phyloP scores from a whole-genome alignment of 2,113 vertebrate species.

The Callipepla squamata region DNA sequence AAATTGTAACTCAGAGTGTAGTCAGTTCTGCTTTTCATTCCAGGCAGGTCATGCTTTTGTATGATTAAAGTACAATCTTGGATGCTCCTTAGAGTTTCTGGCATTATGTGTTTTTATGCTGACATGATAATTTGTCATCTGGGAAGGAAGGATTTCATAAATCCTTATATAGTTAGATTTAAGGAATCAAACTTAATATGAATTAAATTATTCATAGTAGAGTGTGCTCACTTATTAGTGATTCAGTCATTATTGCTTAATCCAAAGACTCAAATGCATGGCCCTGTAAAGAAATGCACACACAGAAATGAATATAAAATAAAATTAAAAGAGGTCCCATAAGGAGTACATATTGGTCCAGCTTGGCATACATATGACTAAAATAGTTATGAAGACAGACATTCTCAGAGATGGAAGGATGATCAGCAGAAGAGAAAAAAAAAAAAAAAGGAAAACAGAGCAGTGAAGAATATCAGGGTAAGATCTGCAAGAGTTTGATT shows the following conservation, averaged over 20 bases:
- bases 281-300: neutral
- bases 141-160: neutral
- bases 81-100: constrained; percentile 16
- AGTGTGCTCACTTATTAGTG: neutral
- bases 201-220: neutral
- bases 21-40: neutral
- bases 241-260: neutral
- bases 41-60: neutral
- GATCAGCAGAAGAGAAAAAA: neutral
- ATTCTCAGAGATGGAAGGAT: neutral
- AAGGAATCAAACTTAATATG: neutral
- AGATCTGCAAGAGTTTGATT: neutral
- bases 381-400: neutral
- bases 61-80: neutral
- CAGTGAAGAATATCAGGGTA: neutral
- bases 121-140: constrained; percentile 18
- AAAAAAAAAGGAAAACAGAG: fast-evolving
- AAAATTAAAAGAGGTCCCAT: neutral
- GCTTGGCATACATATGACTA: neutral
- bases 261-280: neutral
- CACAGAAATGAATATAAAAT: neutral
- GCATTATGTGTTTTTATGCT: neutral
- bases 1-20: neutral
- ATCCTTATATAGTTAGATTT: neutral
- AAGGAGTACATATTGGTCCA: neutral